phyloP scores from a whole-genome alignment of 2,888 invertebrate species.

The Rotaria socialis region DNA sequence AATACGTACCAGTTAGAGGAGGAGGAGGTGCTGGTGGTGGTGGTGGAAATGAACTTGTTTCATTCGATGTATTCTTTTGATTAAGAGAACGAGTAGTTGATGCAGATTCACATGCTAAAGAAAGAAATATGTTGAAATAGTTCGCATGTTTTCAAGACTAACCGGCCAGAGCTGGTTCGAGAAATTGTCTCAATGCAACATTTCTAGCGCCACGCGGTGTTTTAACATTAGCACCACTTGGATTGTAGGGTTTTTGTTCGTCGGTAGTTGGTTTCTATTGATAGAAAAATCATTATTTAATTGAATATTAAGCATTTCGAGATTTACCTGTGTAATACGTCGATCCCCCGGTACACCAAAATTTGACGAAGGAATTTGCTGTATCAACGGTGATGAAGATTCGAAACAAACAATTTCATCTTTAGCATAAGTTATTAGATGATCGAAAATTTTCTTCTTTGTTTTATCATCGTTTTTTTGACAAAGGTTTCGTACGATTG shows the following conservation, averaged over 20 bases:
- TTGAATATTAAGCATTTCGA: neutral
- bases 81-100: neutral
- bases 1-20: neutral
- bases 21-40: neutral
- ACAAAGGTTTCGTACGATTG: neutral
- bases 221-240: neutral
- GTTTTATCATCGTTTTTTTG: neutral
- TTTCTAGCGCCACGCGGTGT: neutral
- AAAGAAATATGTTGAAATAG: too few relatives aligned
- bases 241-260: neutral
- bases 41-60: neutral
- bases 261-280: neutral
- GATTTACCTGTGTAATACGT: neutral
- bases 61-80: neutral
- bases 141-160: neutral
- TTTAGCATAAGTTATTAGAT: neutral
- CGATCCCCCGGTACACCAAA: neutral
- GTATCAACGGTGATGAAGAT: neutral
- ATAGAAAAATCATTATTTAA: too few relatives aligned
- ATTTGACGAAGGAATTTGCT: neutral
- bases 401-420: conserved; percentile 17
- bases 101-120: neutral
- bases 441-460: neutral
- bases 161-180: neutral
- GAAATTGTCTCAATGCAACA: neutral